phyloP scores from a whole-genome alignment of 2,888 invertebrate species.

The Troilus luridus region DNA sequence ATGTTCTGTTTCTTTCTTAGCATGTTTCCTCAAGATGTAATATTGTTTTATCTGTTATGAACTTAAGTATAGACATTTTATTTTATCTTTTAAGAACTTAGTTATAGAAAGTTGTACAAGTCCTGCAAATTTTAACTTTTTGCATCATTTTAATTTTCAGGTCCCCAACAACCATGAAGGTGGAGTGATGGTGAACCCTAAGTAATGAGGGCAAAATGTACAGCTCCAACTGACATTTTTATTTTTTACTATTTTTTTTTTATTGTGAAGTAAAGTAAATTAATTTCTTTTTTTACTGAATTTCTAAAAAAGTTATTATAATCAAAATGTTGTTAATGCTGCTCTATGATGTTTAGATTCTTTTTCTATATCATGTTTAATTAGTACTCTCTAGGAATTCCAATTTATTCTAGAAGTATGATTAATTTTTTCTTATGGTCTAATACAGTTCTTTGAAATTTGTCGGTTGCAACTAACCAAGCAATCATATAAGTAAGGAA shows the following conservation, averaged over 20 bases:
- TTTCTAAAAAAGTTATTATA: not conserved
- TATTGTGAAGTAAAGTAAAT: not conserved
- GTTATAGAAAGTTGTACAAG: no score
- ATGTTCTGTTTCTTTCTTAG: not conserved
- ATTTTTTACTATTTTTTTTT: not conserved
- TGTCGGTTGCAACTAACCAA: not conserved
- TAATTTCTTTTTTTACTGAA: not conserved
- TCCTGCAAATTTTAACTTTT: no score
- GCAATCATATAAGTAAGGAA: not conserved
- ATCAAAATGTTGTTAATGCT: not conserved
- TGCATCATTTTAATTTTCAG: not conserved
- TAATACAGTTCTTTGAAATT: not conserved
- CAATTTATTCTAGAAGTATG: not conserved
- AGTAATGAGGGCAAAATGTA: not conserved
- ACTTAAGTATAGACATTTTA: not conserved
- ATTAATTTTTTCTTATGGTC: not conserved
- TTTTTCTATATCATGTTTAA: not conserved
- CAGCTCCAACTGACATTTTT: not conserved
- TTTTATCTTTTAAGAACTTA: not conserved
- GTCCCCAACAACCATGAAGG: conserved; percentile 46
- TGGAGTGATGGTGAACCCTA: conserved; percentile 50
- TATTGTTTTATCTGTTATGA: no score
- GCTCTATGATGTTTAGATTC: not conserved
- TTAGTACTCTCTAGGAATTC: not conserved
- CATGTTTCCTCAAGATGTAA: no score